These are phyloP conservation scores for Selene dorsalis DNA, from an alignment of 2,797 vertebrate species.

Conservation along the genomic window DNA sequence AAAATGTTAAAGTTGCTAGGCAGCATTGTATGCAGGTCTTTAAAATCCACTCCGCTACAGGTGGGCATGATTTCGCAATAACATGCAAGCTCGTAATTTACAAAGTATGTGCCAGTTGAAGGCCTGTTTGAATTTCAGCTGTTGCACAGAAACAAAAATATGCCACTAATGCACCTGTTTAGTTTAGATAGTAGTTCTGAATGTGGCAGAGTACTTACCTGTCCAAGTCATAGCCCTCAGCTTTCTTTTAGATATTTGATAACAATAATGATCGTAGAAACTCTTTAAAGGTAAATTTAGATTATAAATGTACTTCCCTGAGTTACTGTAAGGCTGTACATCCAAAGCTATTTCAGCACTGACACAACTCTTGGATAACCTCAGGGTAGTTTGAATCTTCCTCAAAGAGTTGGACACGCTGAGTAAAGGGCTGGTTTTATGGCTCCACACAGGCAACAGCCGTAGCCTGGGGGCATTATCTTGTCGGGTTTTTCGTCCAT, in stretches of 20 bases:
- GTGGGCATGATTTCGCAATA: constrained; percentile 17
- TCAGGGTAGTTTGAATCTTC: constrained; percentile 45
- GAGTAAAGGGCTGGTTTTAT: constrained; percentile 10
- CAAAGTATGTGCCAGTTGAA: constrained; percentile 32
- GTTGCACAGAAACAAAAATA: constrained; percentile 30
- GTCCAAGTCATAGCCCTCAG: not conserved
- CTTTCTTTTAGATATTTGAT: constrained; percentile 1
- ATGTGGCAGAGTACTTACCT: not conserved
- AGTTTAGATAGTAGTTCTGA: constrained; percentile 10
- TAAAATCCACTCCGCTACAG: not conserved
- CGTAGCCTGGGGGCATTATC: not conserved
- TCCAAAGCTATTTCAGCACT: constrained; percentile 22
- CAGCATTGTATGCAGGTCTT: constrained; percentile 13
- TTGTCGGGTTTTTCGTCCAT: not conserved
- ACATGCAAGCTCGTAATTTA: constrained; percentile 21
- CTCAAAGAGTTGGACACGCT: constrained; percentile 17
- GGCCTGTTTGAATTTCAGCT: constrained; percentile 26
- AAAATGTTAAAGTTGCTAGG: constrained; percentile 8
- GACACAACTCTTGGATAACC: constrained; percentile 39
- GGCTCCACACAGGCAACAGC: not conserved
- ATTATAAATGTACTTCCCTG: constrained; percentile 8
- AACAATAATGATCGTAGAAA: too few relatives aligned
- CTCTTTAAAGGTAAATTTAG: constrained; percentile 1
- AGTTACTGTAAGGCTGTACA: constrained; percentile 22
- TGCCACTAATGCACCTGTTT: constrained; percentile 17